Percentiles rank a stretch among this genome's conserved stretches.
Evolutionary conservation across 2,888 invertebrate species (phyloP).

Genomic region (Troides helena): DNA sequence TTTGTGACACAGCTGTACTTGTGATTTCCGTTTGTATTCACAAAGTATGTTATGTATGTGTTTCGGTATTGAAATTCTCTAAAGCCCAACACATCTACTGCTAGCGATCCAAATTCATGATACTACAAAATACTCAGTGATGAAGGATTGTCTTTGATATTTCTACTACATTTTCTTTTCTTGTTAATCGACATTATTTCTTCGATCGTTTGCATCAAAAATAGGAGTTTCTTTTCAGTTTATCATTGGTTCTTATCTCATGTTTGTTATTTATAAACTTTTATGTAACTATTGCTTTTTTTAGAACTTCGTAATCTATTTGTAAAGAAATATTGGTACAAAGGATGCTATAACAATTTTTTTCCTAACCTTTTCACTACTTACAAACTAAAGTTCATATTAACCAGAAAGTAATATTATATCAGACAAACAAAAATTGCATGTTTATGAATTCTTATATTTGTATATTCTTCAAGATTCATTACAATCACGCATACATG

Average conservation of each 20-base stretch:
- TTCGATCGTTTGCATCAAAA: neutral
- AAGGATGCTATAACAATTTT: too few species aligned
- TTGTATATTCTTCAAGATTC: neutral
- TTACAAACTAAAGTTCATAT: too few species aligned
- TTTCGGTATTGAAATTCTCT: constrained; percentile 23
- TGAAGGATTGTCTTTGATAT: neutral
- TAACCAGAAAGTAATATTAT: neutral
- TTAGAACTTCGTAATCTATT: too few species aligned
- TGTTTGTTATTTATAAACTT: neutral
- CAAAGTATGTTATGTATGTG: constrained; percentile 4
- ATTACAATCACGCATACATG: constrained; percentile 39
- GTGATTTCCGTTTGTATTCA: constrained; percentile 6
- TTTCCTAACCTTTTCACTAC: too few species aligned
- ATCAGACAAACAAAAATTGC: neutral
- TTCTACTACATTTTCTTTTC: neutral
- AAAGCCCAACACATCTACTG: constrained; percentile 21
- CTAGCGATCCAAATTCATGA: constrained; percentile 7
- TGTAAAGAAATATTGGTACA: too few species aligned
- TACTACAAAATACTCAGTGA: neutral
- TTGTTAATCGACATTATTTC: neutral
- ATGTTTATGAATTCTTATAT: neutral
- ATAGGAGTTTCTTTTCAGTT: too few species aligned
- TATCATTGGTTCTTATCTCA: neutral
- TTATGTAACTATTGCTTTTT: too few species aligned
- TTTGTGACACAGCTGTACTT: constrained; percentile 1